Base-by-base conservation (phyloP, 2,797 vertebrate genomes). In the Betta splendens region DNA sequence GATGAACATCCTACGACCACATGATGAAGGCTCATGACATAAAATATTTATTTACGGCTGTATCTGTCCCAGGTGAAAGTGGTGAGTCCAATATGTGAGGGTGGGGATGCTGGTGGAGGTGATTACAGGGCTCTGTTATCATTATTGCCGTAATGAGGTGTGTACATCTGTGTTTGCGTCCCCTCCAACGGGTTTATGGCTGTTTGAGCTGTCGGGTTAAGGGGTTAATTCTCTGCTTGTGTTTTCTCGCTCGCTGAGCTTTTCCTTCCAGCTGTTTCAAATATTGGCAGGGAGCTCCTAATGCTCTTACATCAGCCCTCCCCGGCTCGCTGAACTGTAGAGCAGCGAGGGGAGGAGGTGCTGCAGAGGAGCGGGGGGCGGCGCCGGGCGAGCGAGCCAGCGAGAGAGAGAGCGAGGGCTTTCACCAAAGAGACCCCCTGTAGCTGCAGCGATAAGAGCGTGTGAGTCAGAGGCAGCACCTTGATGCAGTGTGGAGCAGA, bases 391-490 rank as follows among this genome's bases (percentile, higher is more conserved):
- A 72, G 72, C 72, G 72, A 36, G 58, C 60, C 57, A 20, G 54
- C 28, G 29, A 69, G 62, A 79, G 29, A 69, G 62, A 79, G 69
- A 72, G 67, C 61, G 51, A 37, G 25, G 31, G 7, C 22, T 64
- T 77, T 67, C n/a, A n/a, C 47, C 66, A 46, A 76, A 77, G 64
- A 75, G 77, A 60, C 62, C 78, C 77, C 82, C 85, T 80, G 83
- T 43, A 75, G 83, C 73, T 63, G 77, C 68, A 64, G 75, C 18
- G 81, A 89, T 89, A 85, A 87, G 50, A 63, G 54, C 38, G 55
- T 52, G 55, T 25, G 69, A 64, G 57, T 72, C 23, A 5, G 63
- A 73, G 58, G 76, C 37, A 39, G 52, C 39, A 68, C 77, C 75
- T 80, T 44, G 69, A 79, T 84, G 68, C 47, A 20, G 52, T 48